phyloP scores from a whole-genome alignment of 2,113 vertebrate species.

The Neopipo cinnamomea region DNA sequence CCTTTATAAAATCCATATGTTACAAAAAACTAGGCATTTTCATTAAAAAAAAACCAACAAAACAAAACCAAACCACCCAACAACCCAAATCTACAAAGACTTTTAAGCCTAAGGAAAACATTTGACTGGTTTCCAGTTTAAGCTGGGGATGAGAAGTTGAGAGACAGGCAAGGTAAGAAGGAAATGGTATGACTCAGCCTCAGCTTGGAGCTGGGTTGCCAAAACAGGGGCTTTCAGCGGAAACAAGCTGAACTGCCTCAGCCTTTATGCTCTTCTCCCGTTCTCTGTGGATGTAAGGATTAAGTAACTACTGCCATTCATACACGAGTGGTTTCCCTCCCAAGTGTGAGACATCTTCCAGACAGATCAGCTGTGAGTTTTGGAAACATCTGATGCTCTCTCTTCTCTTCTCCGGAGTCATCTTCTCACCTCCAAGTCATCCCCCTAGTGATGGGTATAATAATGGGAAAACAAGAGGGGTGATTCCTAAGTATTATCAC shows the following conservation, averaged over 20 bases:
- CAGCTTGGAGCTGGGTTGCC: background rate
- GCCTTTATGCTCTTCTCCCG: background rate
- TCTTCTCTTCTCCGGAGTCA: background rate
- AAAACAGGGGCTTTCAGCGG: background rate
- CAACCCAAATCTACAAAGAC: background rate
- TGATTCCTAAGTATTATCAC: background rate
- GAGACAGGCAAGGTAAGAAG: background rate
- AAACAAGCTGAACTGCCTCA: background rate
- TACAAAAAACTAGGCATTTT: background rate
- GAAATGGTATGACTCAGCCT: background rate
- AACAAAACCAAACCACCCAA: background rate
- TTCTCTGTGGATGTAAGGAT: background rate
- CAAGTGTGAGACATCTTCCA: background rate
- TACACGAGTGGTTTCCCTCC: background rate
- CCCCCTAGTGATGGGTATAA: background rate
- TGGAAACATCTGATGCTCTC: background rate
- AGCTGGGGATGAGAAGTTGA: background rate
- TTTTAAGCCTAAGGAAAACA: background rate
- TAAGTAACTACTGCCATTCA: background rate
- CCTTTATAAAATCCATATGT: conserved; percentile 25
- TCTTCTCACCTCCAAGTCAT: background rate
- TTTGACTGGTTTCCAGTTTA: background rate
- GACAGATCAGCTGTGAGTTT: background rate
- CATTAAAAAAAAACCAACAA: background rate
- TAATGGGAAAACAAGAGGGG: background rate